Percentiles rank a stretch among this genome's conserved stretches.
Conservation (phyloP, 2,888 invertebrate genomes). For the Mimas tiliae region DNA sequence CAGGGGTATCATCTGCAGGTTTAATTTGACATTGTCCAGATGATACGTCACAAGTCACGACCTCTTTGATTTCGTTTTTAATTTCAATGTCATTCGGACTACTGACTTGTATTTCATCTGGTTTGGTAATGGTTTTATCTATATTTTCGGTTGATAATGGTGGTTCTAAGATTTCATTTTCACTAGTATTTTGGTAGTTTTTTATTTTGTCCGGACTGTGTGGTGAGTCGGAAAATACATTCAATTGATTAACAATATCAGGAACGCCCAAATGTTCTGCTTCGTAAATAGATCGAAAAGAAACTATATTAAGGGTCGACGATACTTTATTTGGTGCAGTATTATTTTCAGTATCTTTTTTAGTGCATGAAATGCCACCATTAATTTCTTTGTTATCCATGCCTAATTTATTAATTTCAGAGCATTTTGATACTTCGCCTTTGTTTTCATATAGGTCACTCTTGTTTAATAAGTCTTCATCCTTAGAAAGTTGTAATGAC, state of each 20-base stretch:
- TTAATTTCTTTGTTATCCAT: background rate
- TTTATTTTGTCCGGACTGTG: background rate
- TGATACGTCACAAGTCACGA: background rate
- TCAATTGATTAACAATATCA: background rate
- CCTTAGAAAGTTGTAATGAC: background rate
- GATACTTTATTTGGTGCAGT: background rate
- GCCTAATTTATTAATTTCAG: background rate
- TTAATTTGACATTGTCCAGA: background rate
- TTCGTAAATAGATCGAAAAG: background rate
- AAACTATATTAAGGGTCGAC: too few relatives aligned
- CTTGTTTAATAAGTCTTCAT: background rate
- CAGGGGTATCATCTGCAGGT: background rate
- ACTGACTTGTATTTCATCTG: background rate
- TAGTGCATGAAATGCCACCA: background rate
- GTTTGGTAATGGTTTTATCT: background rate
- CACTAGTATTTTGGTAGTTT: background rate
- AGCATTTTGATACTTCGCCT: background rate
- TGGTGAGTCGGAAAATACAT: background rate
- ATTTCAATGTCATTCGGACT: background rate
- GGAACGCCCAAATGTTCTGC: background rate
- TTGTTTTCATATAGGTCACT: background rate
- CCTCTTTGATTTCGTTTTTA: background rate
- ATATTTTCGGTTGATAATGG: background rate
- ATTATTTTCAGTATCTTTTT: background rate
- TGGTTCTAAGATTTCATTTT: conserved; percentile 2